Base-by-base conservation (phyloP, 2,888 invertebrate genomes). In the Oligia latruncula region DNA sequence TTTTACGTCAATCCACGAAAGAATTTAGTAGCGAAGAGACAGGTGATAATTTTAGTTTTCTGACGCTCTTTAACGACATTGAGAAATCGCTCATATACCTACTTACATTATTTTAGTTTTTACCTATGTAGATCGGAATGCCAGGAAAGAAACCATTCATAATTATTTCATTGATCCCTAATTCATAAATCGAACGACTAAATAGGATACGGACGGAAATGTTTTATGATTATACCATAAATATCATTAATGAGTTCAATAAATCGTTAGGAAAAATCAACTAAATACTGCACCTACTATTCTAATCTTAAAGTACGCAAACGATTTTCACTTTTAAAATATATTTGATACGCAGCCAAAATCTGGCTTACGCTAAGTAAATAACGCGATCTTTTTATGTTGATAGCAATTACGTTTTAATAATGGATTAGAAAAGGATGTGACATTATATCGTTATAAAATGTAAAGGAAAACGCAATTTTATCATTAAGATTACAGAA, bases 261-360 rank as follows among this genome's bases (percentile, higher is more conserved):
- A 87, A 87, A 87, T 85, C 68, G 65, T 72, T 43, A 70, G 1
- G 43, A 75, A 80, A 80, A 80, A 82, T 46, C 29, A 72, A 68
- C 65, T 77, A 77, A 72, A 83, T 77, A 72, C 49, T 70, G 40
- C 52, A 70, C 52, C 71, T 29, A 70, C 62, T 58, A 76, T 83
- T 80, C 67, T 84, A 81, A 79, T 75, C 64, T 62, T 46, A 46
- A 74, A 77, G 71, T 65, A 74, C 52, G 67, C 74, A 74, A 71
- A 86, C 60, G 66, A 71, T 78, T 80, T 71, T 70, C 71, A 77
- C 74, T 58, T 74, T 74, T 35, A 76, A 58, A 70, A 77, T 81
- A 70, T 64, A 17, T 82, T 87, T 82, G 80, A 85, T 81, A 13
- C 23, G 70, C 65, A 88, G 86, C 83, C 82, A 75, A 81, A 80